Conservation (phyloP, 2,888 invertebrate species). For the Halictus ligatus region DNA sequence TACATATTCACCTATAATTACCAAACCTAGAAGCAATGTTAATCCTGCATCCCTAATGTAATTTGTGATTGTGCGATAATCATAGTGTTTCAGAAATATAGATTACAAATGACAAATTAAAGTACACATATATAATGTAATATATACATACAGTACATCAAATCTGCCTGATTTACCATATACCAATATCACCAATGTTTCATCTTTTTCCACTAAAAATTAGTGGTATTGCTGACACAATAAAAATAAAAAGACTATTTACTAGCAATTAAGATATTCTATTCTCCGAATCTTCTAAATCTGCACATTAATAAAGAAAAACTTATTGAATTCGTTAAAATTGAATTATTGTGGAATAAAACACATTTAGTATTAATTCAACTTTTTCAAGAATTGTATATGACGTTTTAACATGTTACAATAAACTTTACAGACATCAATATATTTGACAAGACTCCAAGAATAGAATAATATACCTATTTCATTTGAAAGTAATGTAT, state of each 20-base stretch:
- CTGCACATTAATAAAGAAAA: neutral
- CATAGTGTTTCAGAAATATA: constrained; percentile 69
- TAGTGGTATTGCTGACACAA: neutral
- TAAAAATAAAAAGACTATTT: neutral
- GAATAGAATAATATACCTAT: neutral
- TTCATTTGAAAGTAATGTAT: neutral
- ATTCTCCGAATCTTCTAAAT: neutral
- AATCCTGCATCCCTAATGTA: constrained; percentile 57
- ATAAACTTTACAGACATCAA: neutral
- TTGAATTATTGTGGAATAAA: neutral
- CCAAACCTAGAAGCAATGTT: constrained; percentile 73
- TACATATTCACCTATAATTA: constrained; percentile 60
- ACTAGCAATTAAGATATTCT: neutral
- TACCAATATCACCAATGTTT: neutral
- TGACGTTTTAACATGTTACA: neutral
- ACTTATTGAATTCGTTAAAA: neutral
- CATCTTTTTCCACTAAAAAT: constrained; percentile 7
- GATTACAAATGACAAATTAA: constrained; percentile 49
- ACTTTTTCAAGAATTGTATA: neutral
- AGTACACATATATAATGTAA: constrained; percentile 11
- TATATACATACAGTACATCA: constrained; percentile 30
- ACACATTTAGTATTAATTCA: neutral
- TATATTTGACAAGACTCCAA: neutral
- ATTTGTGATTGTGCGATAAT: constrained; percentile 73
- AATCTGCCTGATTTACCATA: constrained; percentile 31